Conservation (phyloP, 64 coral and sea anemone species). For the Platygyra sinensis region DNA sequence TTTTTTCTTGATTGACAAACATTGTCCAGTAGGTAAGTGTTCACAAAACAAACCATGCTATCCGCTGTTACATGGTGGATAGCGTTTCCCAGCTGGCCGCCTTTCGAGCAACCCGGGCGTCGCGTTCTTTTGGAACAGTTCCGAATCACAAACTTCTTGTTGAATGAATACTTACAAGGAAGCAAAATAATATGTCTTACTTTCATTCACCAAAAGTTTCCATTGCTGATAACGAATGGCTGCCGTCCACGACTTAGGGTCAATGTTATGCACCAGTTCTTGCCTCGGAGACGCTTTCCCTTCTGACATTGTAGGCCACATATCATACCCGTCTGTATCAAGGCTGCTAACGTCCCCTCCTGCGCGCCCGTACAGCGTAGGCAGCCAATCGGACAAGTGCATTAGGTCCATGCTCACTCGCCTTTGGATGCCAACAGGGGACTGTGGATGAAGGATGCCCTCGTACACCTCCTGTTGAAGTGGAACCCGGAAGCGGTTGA, state of each 20-base stretch:
- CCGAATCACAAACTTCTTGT: too few species aligned
- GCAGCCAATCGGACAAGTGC: constrained; percentile 7
- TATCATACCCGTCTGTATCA: constrained; percentile 6
- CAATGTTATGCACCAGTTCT: constrained; percentile 74
- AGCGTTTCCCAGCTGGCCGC: too few species aligned
- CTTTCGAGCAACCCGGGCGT: too few species aligned
- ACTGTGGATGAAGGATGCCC: constrained; percentile 19
- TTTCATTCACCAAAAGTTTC: constrained; percentile 75
- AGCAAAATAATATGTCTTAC: constrained; percentile 2
- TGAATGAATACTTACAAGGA: background rate
- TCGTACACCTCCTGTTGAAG: background rate
- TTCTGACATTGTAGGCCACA: constrained; percentile 48
- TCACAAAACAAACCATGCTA: too few species aligned
- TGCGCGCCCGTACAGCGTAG: constrained; percentile 6
- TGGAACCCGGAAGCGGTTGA: background rate
- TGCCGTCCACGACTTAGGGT: constrained; percentile 31
- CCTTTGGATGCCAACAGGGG: constrained; percentile 30
- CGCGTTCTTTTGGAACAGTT: too few species aligned
- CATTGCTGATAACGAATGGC: constrained; percentile 61
- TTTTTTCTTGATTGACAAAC: too few species aligned
- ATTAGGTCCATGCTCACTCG: constrained; percentile 43
- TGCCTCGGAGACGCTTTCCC: constrained; percentile 41
- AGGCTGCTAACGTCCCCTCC: background rate
- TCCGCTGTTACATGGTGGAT: too few species aligned
- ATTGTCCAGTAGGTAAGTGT: too few species aligned